Conservation (phyloP, 2,797 vertebrate species). For the Buphagus erythrorhynchus region DNA sequence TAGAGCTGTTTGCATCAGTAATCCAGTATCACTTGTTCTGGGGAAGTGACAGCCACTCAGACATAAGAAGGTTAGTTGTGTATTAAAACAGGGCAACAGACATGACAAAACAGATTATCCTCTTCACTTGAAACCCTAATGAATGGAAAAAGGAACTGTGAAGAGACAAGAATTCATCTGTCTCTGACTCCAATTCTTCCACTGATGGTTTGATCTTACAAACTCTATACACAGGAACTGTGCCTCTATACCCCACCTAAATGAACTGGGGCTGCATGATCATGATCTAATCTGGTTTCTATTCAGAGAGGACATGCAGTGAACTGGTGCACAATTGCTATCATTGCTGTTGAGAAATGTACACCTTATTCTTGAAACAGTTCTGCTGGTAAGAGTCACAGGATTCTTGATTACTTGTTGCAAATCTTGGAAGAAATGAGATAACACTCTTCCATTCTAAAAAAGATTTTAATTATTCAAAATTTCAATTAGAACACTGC, state of each 20-base stretch:
- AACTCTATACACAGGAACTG: neutral
- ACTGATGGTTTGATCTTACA: neutral
- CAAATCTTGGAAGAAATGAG: constrained; percentile 26
- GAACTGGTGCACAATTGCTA: neutral
- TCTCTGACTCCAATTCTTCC: neutral
- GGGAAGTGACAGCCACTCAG: neutral
- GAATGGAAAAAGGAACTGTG: neutral
- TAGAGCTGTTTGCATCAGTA: neutral
- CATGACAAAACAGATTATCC: constrained; percentile 5
- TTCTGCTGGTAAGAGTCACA: constrained; percentile 7
- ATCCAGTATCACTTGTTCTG: neutral
- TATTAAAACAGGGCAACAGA: neutral
- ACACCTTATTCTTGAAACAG: constrained; percentile 12
- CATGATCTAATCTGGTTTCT: neutral
- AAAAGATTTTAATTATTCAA: constrained; percentile 15
- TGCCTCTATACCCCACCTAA: neutral
- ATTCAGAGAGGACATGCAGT: neutral
- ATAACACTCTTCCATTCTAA: neutral
- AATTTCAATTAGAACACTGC: constrained; percentile 29
- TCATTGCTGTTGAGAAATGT: neutral
- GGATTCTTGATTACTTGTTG: constrained; percentile 13
- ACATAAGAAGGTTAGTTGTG: neutral
- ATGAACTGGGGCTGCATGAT: neutral
- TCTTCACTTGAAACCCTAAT: neutral
- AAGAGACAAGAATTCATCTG: neutral